These are phyloP conservation scores for Potorous gilbertii DNA, from an alignment of 2,797 vertebrate genomes.

Conservation along the genomic window DNA sequence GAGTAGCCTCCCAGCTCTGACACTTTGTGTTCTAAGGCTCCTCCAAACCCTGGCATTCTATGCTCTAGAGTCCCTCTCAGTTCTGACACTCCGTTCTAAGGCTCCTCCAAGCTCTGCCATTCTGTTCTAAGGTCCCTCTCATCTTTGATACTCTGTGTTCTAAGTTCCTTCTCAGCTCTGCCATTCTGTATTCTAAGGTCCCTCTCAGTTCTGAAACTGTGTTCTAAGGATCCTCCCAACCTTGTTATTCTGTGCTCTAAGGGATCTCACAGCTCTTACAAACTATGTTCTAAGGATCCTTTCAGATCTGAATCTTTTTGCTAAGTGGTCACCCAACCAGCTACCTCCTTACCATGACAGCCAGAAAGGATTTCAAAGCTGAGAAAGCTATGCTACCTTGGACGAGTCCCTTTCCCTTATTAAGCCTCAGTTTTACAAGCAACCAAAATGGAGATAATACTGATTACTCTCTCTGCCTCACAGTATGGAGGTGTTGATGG, in stretches of 20 bases:
- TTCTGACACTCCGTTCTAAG: neutral
- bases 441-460: neutral
- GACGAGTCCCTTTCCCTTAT: neutral
- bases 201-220: neutral
- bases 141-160: neutral
- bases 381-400: neutral
- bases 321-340: neutral
- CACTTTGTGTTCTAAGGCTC: neutral
- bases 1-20: neutral
- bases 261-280: neutral
- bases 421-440: neutral
- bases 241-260: no score
- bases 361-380: neutral
- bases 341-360: neutral
- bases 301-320: neutral
- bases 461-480: neutral
- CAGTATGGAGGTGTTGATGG: neutral
- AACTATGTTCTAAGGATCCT: neutral
- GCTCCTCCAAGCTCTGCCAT: neutral
- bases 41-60: neutral
- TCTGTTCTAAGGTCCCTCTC: neutral
- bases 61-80: neutral
- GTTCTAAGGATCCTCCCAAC: neutral
- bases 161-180: neutral
- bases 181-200: neutral